These are phyloP conservation scores for Drosophila quinaria DNA, from an alignment of 2,888 invertebrate species.

Conservation along the genomic window DNA sequence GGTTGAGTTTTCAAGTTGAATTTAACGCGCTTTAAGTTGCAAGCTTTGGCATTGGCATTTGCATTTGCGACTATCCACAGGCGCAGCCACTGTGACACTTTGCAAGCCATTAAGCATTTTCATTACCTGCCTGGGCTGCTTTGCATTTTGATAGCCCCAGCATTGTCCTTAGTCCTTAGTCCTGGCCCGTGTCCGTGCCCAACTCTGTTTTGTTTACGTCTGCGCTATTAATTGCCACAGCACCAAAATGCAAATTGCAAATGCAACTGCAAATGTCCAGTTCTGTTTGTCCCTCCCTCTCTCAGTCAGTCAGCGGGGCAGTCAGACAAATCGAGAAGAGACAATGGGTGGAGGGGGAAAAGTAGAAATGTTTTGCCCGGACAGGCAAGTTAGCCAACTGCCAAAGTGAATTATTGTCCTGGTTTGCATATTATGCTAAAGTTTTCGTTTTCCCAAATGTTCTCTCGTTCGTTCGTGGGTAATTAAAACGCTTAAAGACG, in stretches of 20 bases:
- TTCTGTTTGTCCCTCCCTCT: background rate
- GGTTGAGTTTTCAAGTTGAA: slow-evolving; percentile 53
- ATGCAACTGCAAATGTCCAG: slow-evolving; percentile 69
- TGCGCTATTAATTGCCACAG: slow-evolving; percentile 80
- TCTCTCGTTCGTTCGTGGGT: slow-evolving; percentile 73
- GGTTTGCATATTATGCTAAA: slow-evolving; percentile 80
- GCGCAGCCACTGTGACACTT: slow-evolving; percentile 80
- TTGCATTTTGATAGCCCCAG: slow-evolving; percentile 78
- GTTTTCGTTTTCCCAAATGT: slow-evolving; percentile 57
- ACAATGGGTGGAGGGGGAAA: background rate
- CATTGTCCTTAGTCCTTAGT: slow-evolving; percentile 50
- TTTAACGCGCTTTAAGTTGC: slow-evolving; percentile 77
- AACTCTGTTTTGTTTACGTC: slow-evolving; percentile 70
- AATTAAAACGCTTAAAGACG: slow-evolving; percentile 83
- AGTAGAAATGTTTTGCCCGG: slow-evolving; percentile 1
- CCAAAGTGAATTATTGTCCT: slow-evolving; percentile 82
- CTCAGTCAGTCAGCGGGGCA: slow-evolving; percentile 10
- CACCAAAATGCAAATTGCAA: slow-evolving; percentile 80
- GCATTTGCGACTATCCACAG: slow-evolving; percentile 57
- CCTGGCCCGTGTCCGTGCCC: background rate
- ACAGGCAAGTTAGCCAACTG: slow-evolving; percentile 64
- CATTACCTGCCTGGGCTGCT: slow-evolving; percentile 75
- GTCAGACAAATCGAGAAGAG: slow-evolving; percentile 1
- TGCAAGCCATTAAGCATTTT: slow-evolving; percentile 81
- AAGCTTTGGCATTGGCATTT: slow-evolving; percentile 44